phyloP scores from a whole-genome alignment of 2,113 vertebrate species.

The Fregetta grallaria region DNA sequence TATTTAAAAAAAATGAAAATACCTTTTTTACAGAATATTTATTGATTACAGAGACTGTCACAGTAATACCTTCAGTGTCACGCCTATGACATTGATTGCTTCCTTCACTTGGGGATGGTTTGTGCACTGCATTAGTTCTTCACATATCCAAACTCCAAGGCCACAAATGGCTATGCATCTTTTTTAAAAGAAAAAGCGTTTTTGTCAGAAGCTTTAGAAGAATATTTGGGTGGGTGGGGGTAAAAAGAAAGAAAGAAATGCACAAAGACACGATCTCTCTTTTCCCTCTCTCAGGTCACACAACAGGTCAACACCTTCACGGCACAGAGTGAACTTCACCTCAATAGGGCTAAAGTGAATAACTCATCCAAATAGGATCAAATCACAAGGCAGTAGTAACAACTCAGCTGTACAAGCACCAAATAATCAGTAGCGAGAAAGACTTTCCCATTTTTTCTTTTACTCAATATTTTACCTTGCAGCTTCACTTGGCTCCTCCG shows the following conservation, averaged over 20 bases:
- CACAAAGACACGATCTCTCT: not conserved
- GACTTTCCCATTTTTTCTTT: not conserved
- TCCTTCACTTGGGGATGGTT: slow-evolving; percentile 90
- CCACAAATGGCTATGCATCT: slow-evolving; percentile 95
- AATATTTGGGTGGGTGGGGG: not conserved
- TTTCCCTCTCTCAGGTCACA: not conserved
- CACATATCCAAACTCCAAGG: slow-evolving; percentile 94
- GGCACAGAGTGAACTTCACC: not conserved
- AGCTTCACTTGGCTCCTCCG: slow-evolving; percentile 88
- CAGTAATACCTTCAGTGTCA: slow-evolving; percentile 90
- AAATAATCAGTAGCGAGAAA: not conserved
- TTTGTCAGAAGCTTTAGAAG: not conserved
- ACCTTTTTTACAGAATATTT: not conserved
- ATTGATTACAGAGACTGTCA: not conserved
- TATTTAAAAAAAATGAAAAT: not conserved
- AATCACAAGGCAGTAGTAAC: not conserved
- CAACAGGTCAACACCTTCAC: not conserved
- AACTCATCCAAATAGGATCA: not conserved
- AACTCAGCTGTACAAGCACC: not conserved
- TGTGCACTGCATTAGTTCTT: slow-evolving; percentile 85
- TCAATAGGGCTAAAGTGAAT: not conserved
- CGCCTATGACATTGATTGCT: slow-evolving; percentile 93
- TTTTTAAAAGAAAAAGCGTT: not conserved
- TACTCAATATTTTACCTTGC: slow-evolving; percentile 82
- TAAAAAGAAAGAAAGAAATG: accelerated